Percentiles rank a stretch among this genome's conserved stretches.
These are phyloP conservation scores for Passer domesticus DNA, from an alignment of 2,113 vertebrate genomes.

Conservation along the genomic window DNA sequence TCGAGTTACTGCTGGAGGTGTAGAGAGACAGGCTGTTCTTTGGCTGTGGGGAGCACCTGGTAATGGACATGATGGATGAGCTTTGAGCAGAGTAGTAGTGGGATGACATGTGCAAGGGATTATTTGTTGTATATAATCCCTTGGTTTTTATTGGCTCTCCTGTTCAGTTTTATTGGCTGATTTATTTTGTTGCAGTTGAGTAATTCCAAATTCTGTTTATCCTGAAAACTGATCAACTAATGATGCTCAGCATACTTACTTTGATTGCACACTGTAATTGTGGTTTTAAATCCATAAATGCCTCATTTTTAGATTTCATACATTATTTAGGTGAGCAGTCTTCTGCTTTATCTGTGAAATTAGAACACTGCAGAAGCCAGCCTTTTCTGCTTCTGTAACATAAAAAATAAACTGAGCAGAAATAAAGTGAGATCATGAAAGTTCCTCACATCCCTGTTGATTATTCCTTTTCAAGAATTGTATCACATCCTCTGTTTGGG, in stretches of 20 bases:
- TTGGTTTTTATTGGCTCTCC: not conserved
- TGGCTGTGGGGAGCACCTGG: not conserved
- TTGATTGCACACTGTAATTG: not conserved
- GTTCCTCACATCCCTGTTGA: not conserved
- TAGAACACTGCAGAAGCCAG: not conserved
- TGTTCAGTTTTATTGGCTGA: not conserved
- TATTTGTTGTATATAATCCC: not conserved
- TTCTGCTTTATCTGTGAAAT: not conserved
- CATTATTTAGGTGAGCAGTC: not conserved
- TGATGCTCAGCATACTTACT: not conserved
- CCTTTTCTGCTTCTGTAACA: not conserved
- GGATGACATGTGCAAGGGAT: not conserved
- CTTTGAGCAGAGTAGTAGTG: not conserved
- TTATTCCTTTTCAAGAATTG: not conserved
- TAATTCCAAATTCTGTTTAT: not conserved
- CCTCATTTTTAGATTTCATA: not conserved
- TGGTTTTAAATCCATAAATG: not conserved
- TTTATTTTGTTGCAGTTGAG: not conserved
- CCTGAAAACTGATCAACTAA: not conserved
- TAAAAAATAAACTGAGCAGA: not conserved
- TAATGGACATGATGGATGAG: not conserved
- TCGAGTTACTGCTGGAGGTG: not conserved
- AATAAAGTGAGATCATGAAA: not conserved
- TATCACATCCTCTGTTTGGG: not conserved
- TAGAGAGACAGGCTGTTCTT: not conserved